These are phyloP conservation scores for Arremon aurantiirostris DNA, from an alignment of 2,797 vertebrate genomes.

Conservation along the genomic window DNA sequence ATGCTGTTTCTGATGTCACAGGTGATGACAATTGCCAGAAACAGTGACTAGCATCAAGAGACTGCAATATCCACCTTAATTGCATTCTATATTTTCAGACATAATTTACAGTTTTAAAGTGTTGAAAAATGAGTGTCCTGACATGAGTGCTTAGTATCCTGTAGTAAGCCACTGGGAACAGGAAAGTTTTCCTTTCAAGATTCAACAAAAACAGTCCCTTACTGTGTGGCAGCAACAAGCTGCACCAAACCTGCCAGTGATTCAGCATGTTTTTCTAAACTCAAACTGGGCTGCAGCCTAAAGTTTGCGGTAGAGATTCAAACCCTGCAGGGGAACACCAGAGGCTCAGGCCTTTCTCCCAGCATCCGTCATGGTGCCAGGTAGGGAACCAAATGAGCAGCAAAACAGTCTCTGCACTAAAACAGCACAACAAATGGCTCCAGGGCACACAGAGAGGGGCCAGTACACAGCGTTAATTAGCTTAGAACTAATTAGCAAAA, in stretches of 20 bases:
- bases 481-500: constrained; percentile 29
- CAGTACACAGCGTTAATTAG: constrained; percentile 18
- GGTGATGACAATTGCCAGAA: constrained; percentile 25
- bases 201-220: constrained; percentile 10
- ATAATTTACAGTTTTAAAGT: background rate
- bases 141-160: background rate
- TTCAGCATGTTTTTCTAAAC: constrained; percentile 19
- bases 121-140: background rate
- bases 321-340: background rate
- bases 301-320: background rate
- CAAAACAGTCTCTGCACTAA: constrained; percentile 8
- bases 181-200: constrained; percentile 34
- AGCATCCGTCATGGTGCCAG: background rate
- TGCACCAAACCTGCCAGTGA: constrained; percentile 16
- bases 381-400: background rate
- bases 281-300: background rate
- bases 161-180: background rate
- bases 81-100: background rate
- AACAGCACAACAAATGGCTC: constrained; percentile 20
- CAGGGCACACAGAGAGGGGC: constrained; percentile 22
- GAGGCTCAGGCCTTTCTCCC: background rate
- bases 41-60: constrained; percentile 22
- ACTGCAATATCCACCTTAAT: constrained; percentile 19
- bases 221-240: constrained; percentile 37
- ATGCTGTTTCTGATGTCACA: constrained; percentile 19